Evolutionary conservation across 1,140 invertebrate species (phyloP), one percentile per base, ranked within the genome.

Genomic region (Drosophila kurseongensis): DNA sequence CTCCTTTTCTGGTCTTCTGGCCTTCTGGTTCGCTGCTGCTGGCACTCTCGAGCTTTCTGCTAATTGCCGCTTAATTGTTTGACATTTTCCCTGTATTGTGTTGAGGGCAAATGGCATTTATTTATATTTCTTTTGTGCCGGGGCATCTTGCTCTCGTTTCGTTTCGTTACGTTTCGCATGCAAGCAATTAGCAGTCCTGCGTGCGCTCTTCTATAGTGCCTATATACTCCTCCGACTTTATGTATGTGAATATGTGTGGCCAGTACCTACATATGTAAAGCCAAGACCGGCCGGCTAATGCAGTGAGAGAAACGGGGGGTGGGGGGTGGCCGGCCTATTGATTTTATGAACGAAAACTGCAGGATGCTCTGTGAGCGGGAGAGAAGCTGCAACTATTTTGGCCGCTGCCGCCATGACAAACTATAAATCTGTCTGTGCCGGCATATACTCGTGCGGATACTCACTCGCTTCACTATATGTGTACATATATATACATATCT

Each of bases 391-490:
- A 83, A 86, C 82, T 85, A 88, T 86, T 85, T 85, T 88, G 72
- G 60, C 29, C 42, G 48, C n/a, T 42, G 69, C 68, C 80, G 80
- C 80, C 80, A 83, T 71, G 80, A 84, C 80, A 86, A 88, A 86
- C 82, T 83, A 88, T 88, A 88, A 88, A 88, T 88, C 83, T 88
- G 84, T 88, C 84, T 74, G 77, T 67, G 80, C 84, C 75, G 82
- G 83, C 79, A 85, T 38, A 72, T 58, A 72, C 63, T 13, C 35
- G 23, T 61, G 32, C 57, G 47, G 38, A 66, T 54, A 68, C 61
- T 57, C 65, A 50, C 50, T 12, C 36, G 65, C 67, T 52, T 36
- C 35, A 6, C 5, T 35, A 10, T 12, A 16, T 12, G 12, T 47
- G 3, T 27, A 5, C n/a, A 2, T 10, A 5, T 50, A 2, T 50